Evolutionary conservation across 2,113 vertebrate genomes (phyloP).

Genomic region (Chaetodon trifascialis): DNA sequence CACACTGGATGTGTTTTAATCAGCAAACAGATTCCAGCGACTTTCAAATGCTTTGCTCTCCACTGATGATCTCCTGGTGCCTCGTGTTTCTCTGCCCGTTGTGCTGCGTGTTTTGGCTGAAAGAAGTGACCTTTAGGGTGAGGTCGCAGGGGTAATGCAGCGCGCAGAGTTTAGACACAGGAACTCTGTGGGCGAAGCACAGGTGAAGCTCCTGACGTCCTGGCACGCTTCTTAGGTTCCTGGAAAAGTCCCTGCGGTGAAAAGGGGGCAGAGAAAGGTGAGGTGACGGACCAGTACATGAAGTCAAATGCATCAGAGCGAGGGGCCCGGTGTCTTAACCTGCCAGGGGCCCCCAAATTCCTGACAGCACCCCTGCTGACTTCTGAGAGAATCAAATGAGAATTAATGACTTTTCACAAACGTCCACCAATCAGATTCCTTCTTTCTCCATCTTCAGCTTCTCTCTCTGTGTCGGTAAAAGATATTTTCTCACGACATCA

Average conservation of each 20-base stretch:
- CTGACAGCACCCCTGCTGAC: constrained; percentile 42
- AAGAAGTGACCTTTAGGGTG: too few relatives aligned
- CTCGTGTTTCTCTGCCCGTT: too few relatives aligned
- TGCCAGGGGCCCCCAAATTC: constrained; percentile 33
- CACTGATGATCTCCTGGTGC: too few relatives aligned
- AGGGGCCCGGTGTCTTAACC: constrained; percentile 35
- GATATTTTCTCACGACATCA: not conserved
- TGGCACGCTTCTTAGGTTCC: not conserved
- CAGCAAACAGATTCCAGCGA: too few relatives aligned
- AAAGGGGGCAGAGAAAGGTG: not conserved
- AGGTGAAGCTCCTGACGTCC: constrained; percentile 6
- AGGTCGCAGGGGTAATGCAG: too few relatives aligned
- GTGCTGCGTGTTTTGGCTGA: too few relatives aligned
- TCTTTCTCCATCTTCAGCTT: not conserved
- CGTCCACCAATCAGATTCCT: not conserved
- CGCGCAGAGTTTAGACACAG: not conserved
- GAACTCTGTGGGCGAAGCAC: not conserved
- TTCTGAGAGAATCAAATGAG: not conserved
- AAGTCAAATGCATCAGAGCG: not conserved
- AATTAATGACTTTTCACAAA: constrained; percentile 13
- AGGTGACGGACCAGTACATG: constrained; percentile 7
- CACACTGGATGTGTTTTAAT: too few relatives aligned
- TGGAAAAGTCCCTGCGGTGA: not conserved
- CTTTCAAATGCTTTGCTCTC: too few relatives aligned
- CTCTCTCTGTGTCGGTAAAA: not conserved